Evolutionary conservation across 2,797 vertebrate genomes (phyloP).

Genomic region (Paratrypauchen microcephalus): DNA sequence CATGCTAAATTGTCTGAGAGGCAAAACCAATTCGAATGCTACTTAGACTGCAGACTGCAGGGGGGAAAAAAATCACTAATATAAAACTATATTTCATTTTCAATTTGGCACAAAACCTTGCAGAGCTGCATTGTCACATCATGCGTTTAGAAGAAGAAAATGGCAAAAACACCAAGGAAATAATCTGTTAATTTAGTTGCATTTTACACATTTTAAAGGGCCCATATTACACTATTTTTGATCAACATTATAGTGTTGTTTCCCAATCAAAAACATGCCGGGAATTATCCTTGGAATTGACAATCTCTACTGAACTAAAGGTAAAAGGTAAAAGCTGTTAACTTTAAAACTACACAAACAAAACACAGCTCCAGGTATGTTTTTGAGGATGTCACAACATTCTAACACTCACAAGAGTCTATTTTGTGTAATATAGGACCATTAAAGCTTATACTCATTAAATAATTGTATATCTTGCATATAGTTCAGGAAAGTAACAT

Average conservation of each 20-base stretch:
- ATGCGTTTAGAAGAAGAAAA: neutral
- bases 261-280: no score
- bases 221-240: neutral
- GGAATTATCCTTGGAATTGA: no score
- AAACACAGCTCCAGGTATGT: neutral
- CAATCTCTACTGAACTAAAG: no score
- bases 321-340: no score
- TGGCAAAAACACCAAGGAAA: neutral
- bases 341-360: no score
- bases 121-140: neutral
- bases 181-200: neutral
- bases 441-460: neutral
- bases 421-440: neutral
- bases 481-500: neutral
- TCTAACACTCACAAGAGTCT: neutral
- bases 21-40: neutral
- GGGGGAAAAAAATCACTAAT: conserved; percentile 11
- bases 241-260: neutral
- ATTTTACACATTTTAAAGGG: neutral
- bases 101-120: neutral
- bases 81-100: neutral
- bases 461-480: neutral
- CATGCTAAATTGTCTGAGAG: neutral
- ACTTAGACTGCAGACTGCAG: neutral
- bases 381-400: neutral